Evolutionary conservation across 2,113 vertebrate genomes (phyloP), one percentile per base, ranked within the genome.

Genomic region (Ictalurus furcatus): DNA sequence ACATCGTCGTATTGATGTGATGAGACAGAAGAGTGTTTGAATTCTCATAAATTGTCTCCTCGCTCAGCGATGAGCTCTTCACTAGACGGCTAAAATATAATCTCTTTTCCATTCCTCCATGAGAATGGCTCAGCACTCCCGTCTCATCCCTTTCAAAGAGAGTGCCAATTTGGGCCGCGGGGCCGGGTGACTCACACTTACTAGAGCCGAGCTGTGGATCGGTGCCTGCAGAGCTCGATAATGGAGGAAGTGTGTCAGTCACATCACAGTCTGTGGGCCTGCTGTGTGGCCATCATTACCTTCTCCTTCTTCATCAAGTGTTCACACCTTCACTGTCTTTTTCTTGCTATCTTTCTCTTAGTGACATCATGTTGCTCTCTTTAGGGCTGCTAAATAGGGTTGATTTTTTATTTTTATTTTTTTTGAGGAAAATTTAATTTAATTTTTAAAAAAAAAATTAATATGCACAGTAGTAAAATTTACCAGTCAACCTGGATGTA

Each of bases 221-320:
- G 54, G 84, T 84, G 89, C 89, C 89, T 90, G 90, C 83, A 58
- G 87, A 91, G 86, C 59, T 74, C 34, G 90, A 91, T 91, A 90
- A 91, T 91, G 85, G 84, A 91, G 69, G 88, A 87, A 89, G 88
- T 88, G 90, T 91, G 90, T 91, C 90, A 90, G 90, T 90, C 89
- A 90, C 84, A 87, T 89, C 83, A 79, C 40, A 87, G 82, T 78
- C 88, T 85, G 88, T 85, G 44, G 88, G 58, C 88, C 82, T 88
- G 88, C 88, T 88, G 88, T 76, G 82, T 76, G 56, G 59, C 88
- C 88, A 78, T 78, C 82, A 85, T 85, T 88, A 85, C 88, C 58
- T 88, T 78, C 71, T 85, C 34, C 88, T 88, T 59, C 87, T 54
- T 88, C 83, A 65, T 85, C 83, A 85, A 88, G n/a, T 85, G 58